phyloP scores from a whole-genome alignment of 35 echinoderm and acorn worm species.

The Apostichopus californicus region DNA sequence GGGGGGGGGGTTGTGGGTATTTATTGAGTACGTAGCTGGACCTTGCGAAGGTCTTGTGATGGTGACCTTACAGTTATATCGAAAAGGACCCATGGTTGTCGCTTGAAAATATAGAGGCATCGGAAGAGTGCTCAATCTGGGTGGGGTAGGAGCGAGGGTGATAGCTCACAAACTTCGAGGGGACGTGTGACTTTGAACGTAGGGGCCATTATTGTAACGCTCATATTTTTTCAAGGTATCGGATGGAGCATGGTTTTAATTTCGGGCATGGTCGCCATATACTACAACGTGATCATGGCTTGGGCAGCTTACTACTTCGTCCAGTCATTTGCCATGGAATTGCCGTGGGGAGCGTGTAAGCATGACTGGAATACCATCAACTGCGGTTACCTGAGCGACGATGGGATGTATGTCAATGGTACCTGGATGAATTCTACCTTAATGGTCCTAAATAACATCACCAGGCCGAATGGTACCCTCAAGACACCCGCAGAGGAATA shows the following conservation, averaged over 20 bases:
- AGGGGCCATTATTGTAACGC: too few species aligned
- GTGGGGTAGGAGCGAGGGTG: too few species aligned
- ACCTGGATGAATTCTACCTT: conserved; percentile 54
- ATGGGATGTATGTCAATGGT: conserved; percentile 42
- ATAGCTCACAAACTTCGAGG: too few species aligned
- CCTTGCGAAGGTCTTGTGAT: too few species aligned
- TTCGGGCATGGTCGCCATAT: conserved; percentile 81
- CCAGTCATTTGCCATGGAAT: conserved; percentile 65
- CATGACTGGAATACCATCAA: conserved; percentile 75
- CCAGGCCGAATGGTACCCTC: neutral
- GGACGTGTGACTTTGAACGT: too few species aligned
- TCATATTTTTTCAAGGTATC: conserved; percentile 61
- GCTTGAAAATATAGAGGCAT: too few species aligned
- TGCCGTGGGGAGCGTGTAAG: conserved; percentile 78
- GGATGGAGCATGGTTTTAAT: conserved; percentile 88
- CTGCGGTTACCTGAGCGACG: conserved; percentile 68
- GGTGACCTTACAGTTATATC: too few species aligned
- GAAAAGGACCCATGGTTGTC: too few species aligned
- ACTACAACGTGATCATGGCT: conserved; percentile 96
- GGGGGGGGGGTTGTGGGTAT: too few species aligned
- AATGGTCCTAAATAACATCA: neutral
- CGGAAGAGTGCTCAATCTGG: too few species aligned
- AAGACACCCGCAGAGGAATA: conserved; percentile 73
- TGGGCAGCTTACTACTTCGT: conserved; percentile 83
- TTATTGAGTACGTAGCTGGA: too few species aligned